Evolutionary conservation across 1,140 invertebrate genomes (phyloP).

Genomic region (Drosophila miranda): DNA sequence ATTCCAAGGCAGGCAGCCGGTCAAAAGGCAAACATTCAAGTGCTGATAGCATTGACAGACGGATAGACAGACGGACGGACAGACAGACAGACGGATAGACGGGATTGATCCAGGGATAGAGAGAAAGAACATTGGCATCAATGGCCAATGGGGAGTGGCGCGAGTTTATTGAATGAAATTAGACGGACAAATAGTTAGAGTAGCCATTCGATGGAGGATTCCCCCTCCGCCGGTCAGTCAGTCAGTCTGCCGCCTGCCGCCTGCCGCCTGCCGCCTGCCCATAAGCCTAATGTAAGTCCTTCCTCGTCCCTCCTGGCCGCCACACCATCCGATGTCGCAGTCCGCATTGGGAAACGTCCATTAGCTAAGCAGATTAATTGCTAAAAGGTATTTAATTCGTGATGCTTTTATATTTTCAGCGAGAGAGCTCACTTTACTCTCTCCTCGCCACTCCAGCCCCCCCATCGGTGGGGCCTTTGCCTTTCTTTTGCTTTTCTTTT

Average conservation of each 20-base stretch:
- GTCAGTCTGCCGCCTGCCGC: too few relatives aligned
- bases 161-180: conserved; percentile 75
- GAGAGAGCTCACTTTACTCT: conserved; percentile 33
- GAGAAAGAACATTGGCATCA: conserved; percentile 16
- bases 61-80: not conserved
- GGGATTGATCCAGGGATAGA: conserved; percentile 12
- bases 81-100: not conserved
- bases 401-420: conserved; percentile 75
- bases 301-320: not conserved
- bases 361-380: conserved; percentile 80
- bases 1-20: conserved; percentile 32
- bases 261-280: not conserved
- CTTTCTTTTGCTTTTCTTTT: conserved; percentile 35
- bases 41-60: conserved; percentile 27
- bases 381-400: conserved; percentile 80
- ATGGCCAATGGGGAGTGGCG: conserved; percentile 33
- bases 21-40: conserved; percentile 67
- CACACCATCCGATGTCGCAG: conserved; percentile 2
- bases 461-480: conserved; percentile 26
- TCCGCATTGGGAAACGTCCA: conserved; percentile 75
- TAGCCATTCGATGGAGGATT: conserved; percentile 51
- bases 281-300: conserved; percentile 67
- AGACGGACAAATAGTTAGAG: conserved; percentile 50
- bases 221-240: conserved; percentile 3
- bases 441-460: not conserved